Percentiles rank a stretch among this genome's conserved stretches.
Conservation (phyloP, 2,113 vertebrate species). For the Pithys albifrons region DNA sequence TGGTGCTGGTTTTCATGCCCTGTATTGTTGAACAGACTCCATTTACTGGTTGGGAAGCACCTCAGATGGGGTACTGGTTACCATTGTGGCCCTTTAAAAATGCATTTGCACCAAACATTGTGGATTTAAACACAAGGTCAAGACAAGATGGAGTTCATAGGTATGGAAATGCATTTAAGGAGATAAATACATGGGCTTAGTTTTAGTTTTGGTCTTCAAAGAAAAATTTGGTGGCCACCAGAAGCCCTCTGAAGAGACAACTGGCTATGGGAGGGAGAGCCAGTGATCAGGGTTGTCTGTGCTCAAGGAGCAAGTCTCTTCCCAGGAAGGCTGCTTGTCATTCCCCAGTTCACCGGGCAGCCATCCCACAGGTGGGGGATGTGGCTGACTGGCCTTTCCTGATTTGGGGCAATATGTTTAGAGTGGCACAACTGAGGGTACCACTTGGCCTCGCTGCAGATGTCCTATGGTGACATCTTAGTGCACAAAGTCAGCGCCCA, state of each 20-base stretch:
- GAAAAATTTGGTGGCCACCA: not conserved
- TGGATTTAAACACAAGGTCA: not conserved
- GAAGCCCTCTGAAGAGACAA: not conserved
- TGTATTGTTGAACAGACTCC: accelerated
- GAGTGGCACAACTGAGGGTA: not conserved
- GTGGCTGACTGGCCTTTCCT: not conserved
- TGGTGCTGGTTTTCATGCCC: constrained; percentile 19
- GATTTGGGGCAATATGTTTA: accelerated
- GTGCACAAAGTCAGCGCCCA: not conserved
- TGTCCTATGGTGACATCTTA: not conserved
- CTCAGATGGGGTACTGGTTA: not conserved
- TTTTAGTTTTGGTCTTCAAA: not conserved
- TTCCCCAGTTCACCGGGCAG: not conserved
- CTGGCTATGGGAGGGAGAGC: not conserved
- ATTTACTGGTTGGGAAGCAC: not conserved
- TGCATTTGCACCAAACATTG: not conserved
- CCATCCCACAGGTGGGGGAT: not conserved
- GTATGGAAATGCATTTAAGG: not conserved
- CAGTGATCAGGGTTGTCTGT: not conserved
- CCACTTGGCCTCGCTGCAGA: not conserved
- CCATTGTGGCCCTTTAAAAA: not conserved
- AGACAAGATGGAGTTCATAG: not conserved
- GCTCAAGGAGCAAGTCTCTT: not conserved
- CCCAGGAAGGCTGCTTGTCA: not conserved
- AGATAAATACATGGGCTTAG: not conserved